Conservation (phyloP, 1,140 invertebrate genomes). For the Ooceraea biroi region DNA sequence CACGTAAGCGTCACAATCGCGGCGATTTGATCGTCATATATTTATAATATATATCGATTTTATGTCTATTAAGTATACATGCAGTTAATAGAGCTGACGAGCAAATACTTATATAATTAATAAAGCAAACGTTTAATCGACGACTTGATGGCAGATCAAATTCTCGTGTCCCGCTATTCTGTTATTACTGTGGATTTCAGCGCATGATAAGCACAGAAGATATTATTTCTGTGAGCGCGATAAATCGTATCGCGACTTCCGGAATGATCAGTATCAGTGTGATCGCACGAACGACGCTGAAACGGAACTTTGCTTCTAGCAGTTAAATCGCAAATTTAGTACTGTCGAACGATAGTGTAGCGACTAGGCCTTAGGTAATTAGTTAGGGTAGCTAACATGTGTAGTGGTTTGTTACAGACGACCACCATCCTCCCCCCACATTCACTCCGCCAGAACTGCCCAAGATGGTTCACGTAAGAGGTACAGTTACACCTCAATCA, state of each 20-base stretch:
- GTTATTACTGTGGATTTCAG: conserved; percentile 30
- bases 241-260: background rate
- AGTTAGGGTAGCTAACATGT: conserved; percentile 87
- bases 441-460: conserved; percentile 98
- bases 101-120: conserved; percentile 12
- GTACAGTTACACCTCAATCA: conserved; percentile 89
- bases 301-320: conserved; percentile 61
- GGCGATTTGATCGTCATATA: background rate
- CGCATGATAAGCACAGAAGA: conserved; percentile 34
- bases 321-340: conserved; percentile 51
- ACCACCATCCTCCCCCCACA: conserved; percentile 96
- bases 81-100: background rate
- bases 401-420: conserved; percentile 95
- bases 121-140: conserved; percentile 6
- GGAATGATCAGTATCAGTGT: background rate
- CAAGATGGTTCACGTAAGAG: conserved; percentile 98
- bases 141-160: background rate
- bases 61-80: conserved; percentile 9
- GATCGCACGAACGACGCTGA: conserved; percentile 39
- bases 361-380: conserved; percentile 80
- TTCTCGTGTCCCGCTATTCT: background rate
- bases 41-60: background rate
- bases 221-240: conserved; percentile 12
- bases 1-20: conserved; percentile 7
- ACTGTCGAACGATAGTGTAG: conserved; percentile 67